Evolutionary conservation across 1,140 invertebrate species (phyloP).

Genomic region (Venturia canescens): DNA sequence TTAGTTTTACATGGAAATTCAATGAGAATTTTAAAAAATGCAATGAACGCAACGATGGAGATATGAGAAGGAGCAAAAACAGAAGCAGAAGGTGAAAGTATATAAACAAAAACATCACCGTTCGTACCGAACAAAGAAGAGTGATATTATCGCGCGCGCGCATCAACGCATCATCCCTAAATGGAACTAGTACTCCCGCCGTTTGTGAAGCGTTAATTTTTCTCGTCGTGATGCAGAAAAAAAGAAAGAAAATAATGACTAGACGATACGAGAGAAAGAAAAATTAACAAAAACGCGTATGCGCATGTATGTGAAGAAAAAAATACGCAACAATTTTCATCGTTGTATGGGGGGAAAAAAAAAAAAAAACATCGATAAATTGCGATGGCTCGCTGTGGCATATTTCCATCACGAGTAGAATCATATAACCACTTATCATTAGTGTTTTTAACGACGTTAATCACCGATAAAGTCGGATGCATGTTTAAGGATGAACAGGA

Average conservation of each 20-base stretch:
- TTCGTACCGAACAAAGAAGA: neutral
- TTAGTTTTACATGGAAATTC: conserved; percentile 27
- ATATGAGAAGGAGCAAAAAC: neutral
- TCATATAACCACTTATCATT: neutral
- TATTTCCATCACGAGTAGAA: conserved; percentile 5
- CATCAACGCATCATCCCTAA: neutral
- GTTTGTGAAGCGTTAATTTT: neutral
- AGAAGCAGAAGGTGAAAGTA: neutral
- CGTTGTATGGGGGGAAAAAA: neutral
- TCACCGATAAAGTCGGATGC: neutral
- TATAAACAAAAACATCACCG: neutral
- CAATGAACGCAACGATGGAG: conserved; percentile 8
- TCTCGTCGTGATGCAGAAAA: neutral
- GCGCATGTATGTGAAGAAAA: neutral
- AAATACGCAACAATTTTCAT: neutral
- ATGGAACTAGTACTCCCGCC: neutral
- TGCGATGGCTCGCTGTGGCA: neutral
- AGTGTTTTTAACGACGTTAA: neutral
- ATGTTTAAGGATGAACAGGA: conserved; percentile 29
- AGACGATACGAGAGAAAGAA: neutral
- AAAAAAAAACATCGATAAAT: neutral
- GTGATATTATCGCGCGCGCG: neutral
- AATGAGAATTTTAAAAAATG: conserved; percentile 4
- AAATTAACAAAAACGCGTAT: neutral
- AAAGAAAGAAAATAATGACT: neutral